These are phyloP conservation scores for Noctuana brunneofusca DNA, from an alignment of 2,888 invertebrate genomes.

Conservation along the genomic window DNA sequence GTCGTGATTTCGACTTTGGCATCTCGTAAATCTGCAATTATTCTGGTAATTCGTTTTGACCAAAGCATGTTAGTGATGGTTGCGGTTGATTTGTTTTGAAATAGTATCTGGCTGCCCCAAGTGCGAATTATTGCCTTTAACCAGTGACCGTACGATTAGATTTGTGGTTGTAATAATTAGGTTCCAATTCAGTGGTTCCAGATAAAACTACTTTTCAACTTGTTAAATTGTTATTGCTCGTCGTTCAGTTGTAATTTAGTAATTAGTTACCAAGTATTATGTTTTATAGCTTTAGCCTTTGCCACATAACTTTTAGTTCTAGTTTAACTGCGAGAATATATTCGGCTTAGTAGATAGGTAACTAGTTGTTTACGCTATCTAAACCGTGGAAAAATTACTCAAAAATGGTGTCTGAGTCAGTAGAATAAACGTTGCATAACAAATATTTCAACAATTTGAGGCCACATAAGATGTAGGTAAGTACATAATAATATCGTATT, in stretches of 20 bases:
- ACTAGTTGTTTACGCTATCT: not conserved
- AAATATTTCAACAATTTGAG: not conserved
- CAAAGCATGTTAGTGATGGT: constrained; percentile 36
- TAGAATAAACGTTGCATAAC: not conserved
- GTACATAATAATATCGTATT: constrained; percentile 17
- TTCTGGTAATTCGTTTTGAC: constrained; percentile 35
- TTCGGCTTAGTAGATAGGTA: too few relatives aligned
- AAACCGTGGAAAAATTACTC: not conserved
- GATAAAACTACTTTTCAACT: not conserved
- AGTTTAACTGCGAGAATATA: too few relatives aligned
- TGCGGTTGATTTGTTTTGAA: constrained; percentile 38
- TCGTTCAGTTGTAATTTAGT: not conserved
- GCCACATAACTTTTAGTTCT: too few relatives aligned
- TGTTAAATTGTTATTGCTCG: too few relatives aligned
- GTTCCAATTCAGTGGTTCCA: constrained; percentile 4
- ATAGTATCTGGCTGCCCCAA: constrained; percentile 21
- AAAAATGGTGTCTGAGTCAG: not conserved
- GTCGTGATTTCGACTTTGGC: constrained; percentile 9
- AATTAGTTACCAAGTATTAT: too few relatives aligned
- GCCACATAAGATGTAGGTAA: not conserved
- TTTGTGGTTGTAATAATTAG: constrained; percentile 11
- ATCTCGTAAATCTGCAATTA: constrained; percentile 30
- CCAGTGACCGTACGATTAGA: constrained; percentile 21
- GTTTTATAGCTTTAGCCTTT: not conserved
- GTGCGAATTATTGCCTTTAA: constrained; percentile 16